These are phyloP conservation scores for Platalea minor DNA, from an alignment of 2,797 vertebrate species.

Conservation along the genomic window DNA sequence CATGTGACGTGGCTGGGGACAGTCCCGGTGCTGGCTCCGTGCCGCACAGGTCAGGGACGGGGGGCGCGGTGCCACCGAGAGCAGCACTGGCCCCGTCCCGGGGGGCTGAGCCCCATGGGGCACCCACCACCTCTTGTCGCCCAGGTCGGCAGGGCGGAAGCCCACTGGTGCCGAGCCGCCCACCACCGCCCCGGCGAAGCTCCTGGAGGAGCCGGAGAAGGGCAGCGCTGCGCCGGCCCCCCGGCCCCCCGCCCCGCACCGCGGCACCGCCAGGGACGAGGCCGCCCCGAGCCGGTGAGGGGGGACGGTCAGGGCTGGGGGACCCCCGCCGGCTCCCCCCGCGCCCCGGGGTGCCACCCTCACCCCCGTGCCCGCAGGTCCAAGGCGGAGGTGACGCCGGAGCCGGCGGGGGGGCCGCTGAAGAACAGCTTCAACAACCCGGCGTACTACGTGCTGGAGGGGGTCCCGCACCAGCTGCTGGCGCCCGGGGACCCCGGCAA, in stretches of 20 bases:
- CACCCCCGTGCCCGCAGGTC: constrained; percentile 66
- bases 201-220: constrained; percentile 82
- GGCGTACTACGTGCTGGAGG: constrained; percentile 94
- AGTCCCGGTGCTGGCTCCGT: background rate
- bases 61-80: rapidly evolving
- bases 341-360: rapidly evolving
- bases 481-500: constrained; percentile 77
- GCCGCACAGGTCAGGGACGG: background rate
- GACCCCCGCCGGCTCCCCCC: rapidly evolving
- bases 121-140: background rate
- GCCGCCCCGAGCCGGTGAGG: constrained; percentile 69
- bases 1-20: background rate
- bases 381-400: constrained; percentile 78
- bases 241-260: constrained; percentile 64
- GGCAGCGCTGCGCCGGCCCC: background rate
- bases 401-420: constrained; percentile 74
- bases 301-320: background rate
- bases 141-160: constrained; percentile 68
- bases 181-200: constrained; percentile 73
- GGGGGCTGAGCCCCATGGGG: rapidly evolving
- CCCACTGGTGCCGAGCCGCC: constrained; percentile 11
- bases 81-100: background rate
- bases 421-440: constrained; percentile 99
- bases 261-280: constrained; percentile 72
- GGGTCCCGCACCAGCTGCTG: constrained; percentile 89